Base-by-base conservation (phyloP, 1,140 invertebrate genomes). In the Monochamus saltuarius region DNA sequence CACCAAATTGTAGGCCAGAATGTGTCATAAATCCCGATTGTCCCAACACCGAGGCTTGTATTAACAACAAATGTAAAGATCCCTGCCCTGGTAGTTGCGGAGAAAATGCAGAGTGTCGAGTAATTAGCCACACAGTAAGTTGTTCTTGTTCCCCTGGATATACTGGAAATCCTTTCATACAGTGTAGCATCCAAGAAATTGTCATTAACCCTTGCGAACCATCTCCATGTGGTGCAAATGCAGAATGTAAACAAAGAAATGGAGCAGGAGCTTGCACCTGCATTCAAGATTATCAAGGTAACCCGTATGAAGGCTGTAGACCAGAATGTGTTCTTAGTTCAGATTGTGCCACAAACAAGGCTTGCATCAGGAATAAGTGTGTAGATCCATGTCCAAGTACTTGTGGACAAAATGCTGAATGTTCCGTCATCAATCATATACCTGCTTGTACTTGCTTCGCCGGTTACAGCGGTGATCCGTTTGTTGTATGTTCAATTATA, bases 31-130 rank as follows among this genome's bases (percentile, higher is more conserved):
- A 89, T 75, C 86, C 87, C 7, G 89, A 91, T 71, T 91, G 89
- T 73, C 83, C 87, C 10, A 80, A 83, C 8, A 85, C 85, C 66
- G 83, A 84, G 72, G 84, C 89, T 29, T 93, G 90, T 69, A 82
- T 89, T 54, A 87, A 88, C 70, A 85, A 87, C 39, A 88, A 86
- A 76, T 92, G 89, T 67, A 78, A 78, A 52, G 86, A 91, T 78
- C 89, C 89, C 10, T 92, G 90, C 70, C 85, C 84, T 39, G 89
- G 88, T 42, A 86, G 88, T 56, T 93, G 91, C 74, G 90, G 89
- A 3, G 77, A 83, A 35, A 86, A 89, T 71, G 87, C 90, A 1
- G 84, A 90, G 64, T 94, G 91, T 71, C 80, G 81, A 49, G 85
- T 91, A 2, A 84, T 87, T 10, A 87, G 87, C 65, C 89, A 92